A percentile compares a stretch with the other conserved stretches of the same genome.
Evolutionary conservation across 2,888 invertebrate genomes (phyloP).

Genomic region (Melanostoma scalare): DNA sequence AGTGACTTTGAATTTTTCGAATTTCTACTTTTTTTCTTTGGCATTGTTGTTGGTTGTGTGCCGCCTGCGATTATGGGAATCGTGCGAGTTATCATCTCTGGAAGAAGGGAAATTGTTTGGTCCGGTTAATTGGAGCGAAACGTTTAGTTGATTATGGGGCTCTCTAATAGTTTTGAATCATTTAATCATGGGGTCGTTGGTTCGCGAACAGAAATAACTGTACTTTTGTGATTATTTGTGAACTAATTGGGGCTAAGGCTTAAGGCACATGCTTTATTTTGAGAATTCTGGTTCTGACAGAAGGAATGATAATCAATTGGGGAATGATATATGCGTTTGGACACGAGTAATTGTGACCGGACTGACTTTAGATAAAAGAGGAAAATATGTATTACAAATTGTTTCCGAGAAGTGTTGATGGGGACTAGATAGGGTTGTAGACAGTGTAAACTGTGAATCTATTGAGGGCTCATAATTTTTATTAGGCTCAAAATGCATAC

Average conservation of each 20-base stretch:
- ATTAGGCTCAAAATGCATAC: too few relatives aligned
- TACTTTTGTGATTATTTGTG: slow-evolving; percentile 45
- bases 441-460: too few relatives aligned
- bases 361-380: too few relatives aligned
- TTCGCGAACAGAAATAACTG: slow-evolving; percentile 64
- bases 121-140: slow-evolving; percentile 73
- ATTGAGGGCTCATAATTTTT: too few relatives aligned
- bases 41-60: neutral
- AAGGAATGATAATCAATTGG: slow-evolving; percentile 5
- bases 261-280: slow-evolving; percentile 40
- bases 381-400: too few relatives aligned
- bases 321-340: slow-evolving; percentile 37
- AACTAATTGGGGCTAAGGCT: slow-evolving; percentile 53
- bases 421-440: too few relatives aligned
- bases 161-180: slow-evolving; percentile 68
- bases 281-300: slow-evolving; percentile 16
- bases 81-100: slow-evolving; percentile 2
- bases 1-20: slow-evolving; percentile 68
- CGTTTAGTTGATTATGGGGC: slow-evolving; percentile 73
- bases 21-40: slow-evolving; percentile 31
- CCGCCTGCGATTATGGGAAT: slow-evolving; percentile 43
- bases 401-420: too few relatives aligned
- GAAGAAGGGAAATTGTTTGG: slow-evolving; percentile 60
- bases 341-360: neutral
- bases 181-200: slow-evolving; percentile 70